Conservation (phyloP, 2,113 vertebrate species). For the Gambusia affinis region DNA sequence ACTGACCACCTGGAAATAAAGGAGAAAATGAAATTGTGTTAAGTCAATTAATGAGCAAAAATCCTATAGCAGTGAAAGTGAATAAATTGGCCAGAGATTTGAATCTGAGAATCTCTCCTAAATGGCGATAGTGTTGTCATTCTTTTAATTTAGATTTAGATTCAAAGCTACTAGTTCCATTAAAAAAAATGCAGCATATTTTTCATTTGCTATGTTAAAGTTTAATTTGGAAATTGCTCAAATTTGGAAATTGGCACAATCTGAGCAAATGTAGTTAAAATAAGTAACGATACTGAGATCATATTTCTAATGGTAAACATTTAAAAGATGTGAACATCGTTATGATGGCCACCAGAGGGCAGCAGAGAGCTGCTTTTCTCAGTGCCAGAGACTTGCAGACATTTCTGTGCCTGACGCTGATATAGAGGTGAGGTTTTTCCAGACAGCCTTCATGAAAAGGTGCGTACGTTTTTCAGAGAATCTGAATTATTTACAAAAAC, state of each 20-base stretch:
- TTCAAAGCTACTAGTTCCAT: not conserved
- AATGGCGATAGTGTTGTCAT: not conserved
- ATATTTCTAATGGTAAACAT: not conserved
- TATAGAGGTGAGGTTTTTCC: not conserved
- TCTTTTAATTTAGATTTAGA: not conserved
- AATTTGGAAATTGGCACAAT: not conserved
- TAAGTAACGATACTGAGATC: not conserved
- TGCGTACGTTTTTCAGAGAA: too few species aligned
- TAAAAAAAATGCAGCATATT: too few species aligned
- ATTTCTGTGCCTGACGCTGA: conserved; percentile 25
- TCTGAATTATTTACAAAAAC: too few species aligned
- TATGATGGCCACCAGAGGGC: conserved; percentile 58
- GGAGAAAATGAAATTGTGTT: not conserved
- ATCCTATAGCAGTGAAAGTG: not conserved
- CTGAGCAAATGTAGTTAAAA: not conserved
- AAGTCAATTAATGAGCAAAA: not conserved
- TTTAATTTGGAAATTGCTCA: too few species aligned
- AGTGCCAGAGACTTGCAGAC: conserved; percentile 26
- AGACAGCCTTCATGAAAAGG: too few species aligned
- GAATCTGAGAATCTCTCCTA: not conserved
- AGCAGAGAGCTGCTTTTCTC: conserved; percentile 43
- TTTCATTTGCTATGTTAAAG: too few species aligned
- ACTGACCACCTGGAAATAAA: conserved; percentile 70
- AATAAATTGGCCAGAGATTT: not conserved
- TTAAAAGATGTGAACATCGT: conserved; percentile 12